Conservation (phyloP, 2,797 vertebrate genomes). For the Pagetopsis macropterus region DNA sequence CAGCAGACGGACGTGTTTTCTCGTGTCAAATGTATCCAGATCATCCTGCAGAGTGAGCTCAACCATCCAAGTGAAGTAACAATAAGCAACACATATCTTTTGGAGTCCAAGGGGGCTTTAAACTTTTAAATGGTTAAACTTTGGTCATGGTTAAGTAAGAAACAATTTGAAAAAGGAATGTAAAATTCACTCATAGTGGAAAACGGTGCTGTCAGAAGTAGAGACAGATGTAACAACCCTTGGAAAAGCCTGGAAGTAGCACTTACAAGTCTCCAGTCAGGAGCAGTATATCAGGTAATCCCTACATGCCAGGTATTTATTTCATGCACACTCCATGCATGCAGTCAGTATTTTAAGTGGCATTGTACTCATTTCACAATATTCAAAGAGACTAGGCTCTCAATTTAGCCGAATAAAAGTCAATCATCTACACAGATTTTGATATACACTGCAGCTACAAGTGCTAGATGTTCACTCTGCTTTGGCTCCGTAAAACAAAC, state of each 20-base stretch:
- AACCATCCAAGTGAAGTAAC: neutral
- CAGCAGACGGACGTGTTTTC: neutral
- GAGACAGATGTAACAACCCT: constrained; percentile 7
- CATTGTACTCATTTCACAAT: constrained; percentile 31
- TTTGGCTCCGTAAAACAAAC: constrained; percentile 6
- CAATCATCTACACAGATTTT: constrained; percentile 19
- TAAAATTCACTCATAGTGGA: neutral
- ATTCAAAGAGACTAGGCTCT: constrained; percentile 26
- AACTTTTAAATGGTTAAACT: constrained; percentile 5
- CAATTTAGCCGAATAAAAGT: constrained; percentile 48
- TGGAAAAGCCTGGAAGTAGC: constrained; percentile 5
- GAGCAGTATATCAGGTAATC: constrained; percentile 27
- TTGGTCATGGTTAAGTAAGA: constrained; percentile 18
- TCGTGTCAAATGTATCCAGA: neutral
- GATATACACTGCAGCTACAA: constrained; percentile 20
- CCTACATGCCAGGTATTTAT: constrained; percentile 14
- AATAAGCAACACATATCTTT: neutral
- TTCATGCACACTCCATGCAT: constrained; percentile 22
- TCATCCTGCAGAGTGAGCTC: constrained; percentile 4
- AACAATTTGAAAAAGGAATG: constrained; percentile 11
- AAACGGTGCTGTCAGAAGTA: constrained; percentile 28
- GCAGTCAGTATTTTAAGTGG: constrained; percentile 29
- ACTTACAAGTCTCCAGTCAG: constrained; percentile 19
- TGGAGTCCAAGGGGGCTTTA: neutral
- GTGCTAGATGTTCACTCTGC: neutral